Evolutionary conservation across 2,797 vertebrate species (phyloP), one percentile per base, ranked within the genome.

Genomic region (Brachyrhaphis roseni): DNA sequence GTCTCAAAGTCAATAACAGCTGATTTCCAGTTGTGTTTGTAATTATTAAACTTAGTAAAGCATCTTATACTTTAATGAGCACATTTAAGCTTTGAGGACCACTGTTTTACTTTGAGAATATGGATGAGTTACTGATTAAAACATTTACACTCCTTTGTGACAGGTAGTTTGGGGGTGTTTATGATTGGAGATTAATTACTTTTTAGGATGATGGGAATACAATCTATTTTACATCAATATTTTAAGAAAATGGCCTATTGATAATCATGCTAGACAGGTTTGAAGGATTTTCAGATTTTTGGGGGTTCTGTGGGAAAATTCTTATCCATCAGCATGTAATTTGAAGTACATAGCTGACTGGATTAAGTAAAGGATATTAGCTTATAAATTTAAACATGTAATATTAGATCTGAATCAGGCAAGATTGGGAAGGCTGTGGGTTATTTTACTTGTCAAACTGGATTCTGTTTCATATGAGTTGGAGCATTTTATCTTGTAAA

Each of bases 1-100:
- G 76, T 81, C 86, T 86, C 78, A 88, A 82, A 81, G 86, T 87
- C 83, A 84, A 83, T 80, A 85, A 73, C 88, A 92, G 84, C 78
- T 90, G 86, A 72, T 87, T 85, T 77, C 55, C 87, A 81, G 79
- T 87, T 77, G 66, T 8, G 47, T 73, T 75, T 85, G 78, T 78
- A 87, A 83, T 87, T 73, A 72, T 79, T 87, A 77, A 71, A 20
- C 49, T 74, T 78, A 80, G 72, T 78, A 86, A 78, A 72, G 20
- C 49, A 53, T 80, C 80, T 79, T 78, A 75, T 36, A 31, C 80
- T 78, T 86, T 57, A 31, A 72, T 49, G 64, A 72, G 57, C 31
- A 80, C 23, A 73, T 73, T 62, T 55, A 11, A 75, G 62, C 31
- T 81, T 41, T 36, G 70, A 75, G 75, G 86, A 79, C 8, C 34